phyloP scores from a whole-genome alignment of 2,888 invertebrate genomes.

The Sisyra terminalis region DNA sequence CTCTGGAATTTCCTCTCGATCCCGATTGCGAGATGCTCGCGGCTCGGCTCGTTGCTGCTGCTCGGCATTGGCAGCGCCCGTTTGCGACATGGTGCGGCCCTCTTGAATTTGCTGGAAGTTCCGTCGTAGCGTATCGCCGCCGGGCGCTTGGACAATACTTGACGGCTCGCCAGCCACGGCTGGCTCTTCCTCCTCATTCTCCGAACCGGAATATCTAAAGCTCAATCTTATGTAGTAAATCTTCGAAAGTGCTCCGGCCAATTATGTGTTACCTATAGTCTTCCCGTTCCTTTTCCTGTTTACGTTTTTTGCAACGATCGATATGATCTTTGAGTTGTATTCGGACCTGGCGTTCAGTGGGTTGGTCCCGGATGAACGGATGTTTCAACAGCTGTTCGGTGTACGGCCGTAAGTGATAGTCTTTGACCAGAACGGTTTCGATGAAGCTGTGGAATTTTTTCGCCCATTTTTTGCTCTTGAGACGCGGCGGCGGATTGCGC shows the following conservation, averaged over 20 bases:
- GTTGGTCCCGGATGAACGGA: conserved; percentile 96
- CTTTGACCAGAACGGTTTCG: conserved; percentile 92
- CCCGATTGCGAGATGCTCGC: conserved; percentile 42
- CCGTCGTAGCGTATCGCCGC: conserved; percentile 87
- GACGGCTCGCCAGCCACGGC: conserved; percentile 87
- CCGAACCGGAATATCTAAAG: conserved; percentile 76
- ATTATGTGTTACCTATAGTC: conserved; percentile 42
- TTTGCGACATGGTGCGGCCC: conserved; percentile 43
- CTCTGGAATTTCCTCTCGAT: conserved; percentile 50
- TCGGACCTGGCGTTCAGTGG: conserved; percentile 93
- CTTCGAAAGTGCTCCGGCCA: too few species aligned
- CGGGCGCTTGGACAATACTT: conserved; percentile 78
- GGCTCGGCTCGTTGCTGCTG: conserved; percentile 29
- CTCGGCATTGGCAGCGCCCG: conserved; percentile 31
- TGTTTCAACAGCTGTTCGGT: conserved; percentile 96
- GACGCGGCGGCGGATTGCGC: conserved; percentile 90
- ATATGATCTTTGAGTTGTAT: conserved; percentile 99
- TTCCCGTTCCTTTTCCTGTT: conserved; percentile 71
- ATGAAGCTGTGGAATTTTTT: conserved; percentile 97
- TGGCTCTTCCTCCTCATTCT: conserved; percentile 91
- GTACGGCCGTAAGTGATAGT: conserved; percentile 96
- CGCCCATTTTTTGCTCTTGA: conserved; percentile 96
- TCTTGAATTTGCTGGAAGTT: conserved; percentile 98
- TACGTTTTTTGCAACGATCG: conserved; percentile 90
- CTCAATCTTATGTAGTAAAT: too few species aligned